Evolutionary conservation across 2,888 invertebrate genomes (phyloP), one percentile per base, ranked within the genome.

Genomic region (Zygothrica quintamaculata): DNA sequence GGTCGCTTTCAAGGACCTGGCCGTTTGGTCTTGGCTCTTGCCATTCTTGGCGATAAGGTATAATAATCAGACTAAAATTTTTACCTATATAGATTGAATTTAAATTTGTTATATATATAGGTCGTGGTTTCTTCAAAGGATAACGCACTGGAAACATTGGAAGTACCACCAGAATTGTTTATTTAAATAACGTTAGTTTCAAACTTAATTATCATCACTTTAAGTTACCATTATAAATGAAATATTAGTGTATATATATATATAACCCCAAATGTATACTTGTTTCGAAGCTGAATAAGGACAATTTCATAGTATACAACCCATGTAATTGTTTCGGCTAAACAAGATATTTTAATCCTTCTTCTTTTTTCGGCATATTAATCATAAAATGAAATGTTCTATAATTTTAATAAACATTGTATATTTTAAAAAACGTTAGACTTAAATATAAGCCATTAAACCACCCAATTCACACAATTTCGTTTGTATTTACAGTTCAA

Each of bases 11-110:
- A 93, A 11, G 95, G 95, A 40, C 94, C 95, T 16, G 93, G 94
- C 31, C 94, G 94, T 72, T 94, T 95, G 93, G 92, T 96, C 77
- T 91, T 95, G 15, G 94, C 95, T 1, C 92, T 96, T 84, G 94
- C 94, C 77, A 91, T 96, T 48, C 90, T 93, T 8, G 93, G 93
- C 65, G 92, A 93, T 89, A 94, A 93, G 92, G 95, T 94, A 55
- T 61, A 0, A 29, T 1, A 1, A 5, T 1, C 29, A 3, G 5
- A 3, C 5, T 2, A 22, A 22, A 22, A 22, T 22, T 22, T 22
- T n/a, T n/a, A n/a, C 18, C 18, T 22, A 7, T 4, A 12, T 9
- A 50, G 1, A 34, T 16, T 29, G 5, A 5, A 8, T 4, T 6
- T 11, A 0, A 8, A 1, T n/a, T 34, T 37, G 3, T 13, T 5